Conservation (phyloP, 2,888 invertebrate species). For the Pachliopta kotzebuea region DNA sequence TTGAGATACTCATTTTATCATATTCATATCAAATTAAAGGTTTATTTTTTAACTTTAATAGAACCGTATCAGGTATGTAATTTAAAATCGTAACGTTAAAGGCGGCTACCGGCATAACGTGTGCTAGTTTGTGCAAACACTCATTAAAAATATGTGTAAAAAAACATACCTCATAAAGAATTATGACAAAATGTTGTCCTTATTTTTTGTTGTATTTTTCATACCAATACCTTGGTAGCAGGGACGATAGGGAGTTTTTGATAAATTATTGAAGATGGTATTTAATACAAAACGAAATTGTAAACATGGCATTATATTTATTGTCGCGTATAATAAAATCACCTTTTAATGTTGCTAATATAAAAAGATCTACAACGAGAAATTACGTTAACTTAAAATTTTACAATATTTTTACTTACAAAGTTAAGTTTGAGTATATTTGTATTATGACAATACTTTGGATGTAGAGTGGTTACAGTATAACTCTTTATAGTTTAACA, state of each 20-base stretch:
- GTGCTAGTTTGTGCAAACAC: too few species aligned
- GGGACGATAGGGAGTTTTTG: background rate
- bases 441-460: constrained; percentile 75
- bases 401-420: constrained; percentile 6
- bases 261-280: too few species aligned
- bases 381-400: background rate
- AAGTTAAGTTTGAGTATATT: constrained; percentile 5
- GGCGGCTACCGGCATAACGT: too few species aligned
- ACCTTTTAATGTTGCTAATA: background rate
- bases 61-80: too few species aligned
- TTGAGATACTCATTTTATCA: too few species aligned
- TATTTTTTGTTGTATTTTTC: too few species aligned
- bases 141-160: too few species aligned
- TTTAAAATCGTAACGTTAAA: too few species aligned
- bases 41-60: too few species aligned
- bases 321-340: constrained; percentile 36
- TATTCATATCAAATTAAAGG: too few species aligned
- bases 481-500: background rate
- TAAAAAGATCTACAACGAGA: background rate
- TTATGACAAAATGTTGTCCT: too few species aligned
- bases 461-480: constrained; percentile 36
- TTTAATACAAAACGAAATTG: constrained; percentile 2
- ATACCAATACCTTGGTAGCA: background rate
- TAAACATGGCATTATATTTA: constrained; percentile 69
- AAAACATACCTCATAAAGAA: too few species aligned